Base-by-base conservation (phyloP, 2,113 vertebrate genomes). In the Triplophysa siluroides region DNA sequence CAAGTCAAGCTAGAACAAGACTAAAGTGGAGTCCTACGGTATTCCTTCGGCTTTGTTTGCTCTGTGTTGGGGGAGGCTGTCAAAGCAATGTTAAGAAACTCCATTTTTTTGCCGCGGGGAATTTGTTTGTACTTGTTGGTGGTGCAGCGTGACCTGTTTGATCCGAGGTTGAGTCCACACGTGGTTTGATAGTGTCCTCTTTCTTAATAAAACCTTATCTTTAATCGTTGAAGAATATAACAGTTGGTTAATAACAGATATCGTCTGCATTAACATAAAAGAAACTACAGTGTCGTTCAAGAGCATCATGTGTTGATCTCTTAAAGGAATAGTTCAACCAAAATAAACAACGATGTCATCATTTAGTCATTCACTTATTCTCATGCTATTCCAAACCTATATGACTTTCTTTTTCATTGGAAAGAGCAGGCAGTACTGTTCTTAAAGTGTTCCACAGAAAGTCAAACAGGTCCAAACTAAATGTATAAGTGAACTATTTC, bases 1-100 rank as follows among this genome's bases (percentile, higher is more conserved):
- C 45, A 50, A 75, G 70, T 81, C 78, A 80, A 67, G 75, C 75
- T 75, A 56, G 68, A 82, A 79, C 78, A 80, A 24, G 81, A 81
- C 45, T 47, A 58, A 29, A 38, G 14, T 60, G 47, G 24, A 73
- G 52, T 63, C 24, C n/a, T 68, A 14, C 60, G 74, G 71, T 81
- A 65, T 78, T 41, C 29, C 63, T 54, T 14, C 38, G 19, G 26
- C 26, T 71, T 75, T 14, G 33, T 54, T 80, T 60, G 60, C 82
- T 71, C 72, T 7, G 13, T 19, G 68, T 70, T 58, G 68, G 68
- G 68, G 60, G 78, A 76, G 64, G 62, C 62, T 76, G 62, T 26
- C 74, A 65, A 65, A 52, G 56, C 58, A 63, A 63, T 75, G 58
- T 75, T 45, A n/a, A 29, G 23, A 33, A 76, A 76, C 60, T 33